These are phyloP conservation scores for Xiphophorus couchianus DNA, from an alignment of 2,113 vertebrate species.

Conservation along the genomic window DNA sequence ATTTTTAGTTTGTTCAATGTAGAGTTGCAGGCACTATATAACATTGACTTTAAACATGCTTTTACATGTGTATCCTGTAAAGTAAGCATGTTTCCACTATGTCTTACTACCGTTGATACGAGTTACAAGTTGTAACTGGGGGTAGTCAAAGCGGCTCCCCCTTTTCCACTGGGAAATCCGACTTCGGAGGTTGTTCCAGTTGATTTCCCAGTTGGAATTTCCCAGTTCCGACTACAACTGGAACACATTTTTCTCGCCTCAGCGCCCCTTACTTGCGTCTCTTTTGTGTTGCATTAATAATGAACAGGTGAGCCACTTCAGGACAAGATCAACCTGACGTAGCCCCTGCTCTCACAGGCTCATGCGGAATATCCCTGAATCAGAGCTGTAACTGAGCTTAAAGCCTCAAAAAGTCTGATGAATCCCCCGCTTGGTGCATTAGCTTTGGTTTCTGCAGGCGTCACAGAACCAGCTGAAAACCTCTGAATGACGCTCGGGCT, in stretches of 20 bases:
- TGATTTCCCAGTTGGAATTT: too few relatives aligned
- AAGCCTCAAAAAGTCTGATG: neutral
- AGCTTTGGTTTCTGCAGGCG: neutral
- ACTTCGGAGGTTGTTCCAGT: too few relatives aligned
- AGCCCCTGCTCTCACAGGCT: neutral
- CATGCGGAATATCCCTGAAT: neutral
- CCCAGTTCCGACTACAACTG: too few relatives aligned
- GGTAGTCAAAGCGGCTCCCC: too few relatives aligned
- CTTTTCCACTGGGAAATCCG: too few relatives aligned
- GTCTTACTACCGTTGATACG: too few relatives aligned
- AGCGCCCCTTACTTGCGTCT: neutral
- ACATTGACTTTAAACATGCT: too few relatives aligned
- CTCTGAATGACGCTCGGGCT: neutral
- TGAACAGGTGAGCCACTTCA: neutral
- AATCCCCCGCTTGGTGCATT: neutral
- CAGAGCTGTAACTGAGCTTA: conserved; percentile 6
- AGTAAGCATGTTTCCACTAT: too few relatives aligned
- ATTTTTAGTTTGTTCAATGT: too few relatives aligned
- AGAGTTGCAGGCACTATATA: too few relatives aligned
- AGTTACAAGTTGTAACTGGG: too few relatives aligned
- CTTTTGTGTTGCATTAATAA: neutral
- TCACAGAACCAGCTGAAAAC: neutral
- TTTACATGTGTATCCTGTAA: too few relatives aligned
- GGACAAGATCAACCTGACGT: neutral
- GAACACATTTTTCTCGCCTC: neutral